phyloP scores from a whole-genome alignment of 2,888 invertebrate genomes.

The Meteorus colon region DNA sequence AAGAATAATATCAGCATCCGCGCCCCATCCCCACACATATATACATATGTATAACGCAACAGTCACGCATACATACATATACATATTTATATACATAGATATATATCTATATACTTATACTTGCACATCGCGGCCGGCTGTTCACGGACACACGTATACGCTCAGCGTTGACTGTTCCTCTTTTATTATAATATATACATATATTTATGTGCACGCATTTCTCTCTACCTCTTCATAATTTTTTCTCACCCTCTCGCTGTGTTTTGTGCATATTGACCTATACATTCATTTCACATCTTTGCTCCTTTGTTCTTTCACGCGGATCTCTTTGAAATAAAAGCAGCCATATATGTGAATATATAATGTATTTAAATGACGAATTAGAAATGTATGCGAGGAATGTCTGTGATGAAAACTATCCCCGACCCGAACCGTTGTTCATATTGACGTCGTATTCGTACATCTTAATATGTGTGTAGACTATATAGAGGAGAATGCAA shows the following conservation, averaged over 20 bases:
- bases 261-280: constrained; percentile 44
- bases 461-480: not conserved
- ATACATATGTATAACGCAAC: constrained; percentile 29
- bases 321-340: not conserved
- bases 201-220: not conserved
- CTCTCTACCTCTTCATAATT: constrained; percentile 18
- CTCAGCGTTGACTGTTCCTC: constrained; percentile 6
- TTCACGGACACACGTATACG: constrained; percentile 20
- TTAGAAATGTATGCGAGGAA: not conserved
- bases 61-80: constrained; percentile 24
- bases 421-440: constrained; percentile 6
- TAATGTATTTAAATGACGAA: not conserved
- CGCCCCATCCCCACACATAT: constrained; percentile 35
- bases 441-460: constrained; percentile 11
- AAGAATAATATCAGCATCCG: constrained; percentile 71
- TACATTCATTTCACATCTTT: not conserved
- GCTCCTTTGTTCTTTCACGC: not conserved
- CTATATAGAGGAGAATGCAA: not conserved
- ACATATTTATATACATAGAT: constrained; percentile 18
- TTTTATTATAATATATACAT: constrained; percentile 11
- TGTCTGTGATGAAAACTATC: constrained; percentile 35
- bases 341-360: not conserved
- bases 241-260: not conserved
- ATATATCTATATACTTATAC: not conserved
- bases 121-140: not conserved